phyloP scores from a whole-genome alignment of 2,888 invertebrate species.

The Pheosia gnoma region DNA sequence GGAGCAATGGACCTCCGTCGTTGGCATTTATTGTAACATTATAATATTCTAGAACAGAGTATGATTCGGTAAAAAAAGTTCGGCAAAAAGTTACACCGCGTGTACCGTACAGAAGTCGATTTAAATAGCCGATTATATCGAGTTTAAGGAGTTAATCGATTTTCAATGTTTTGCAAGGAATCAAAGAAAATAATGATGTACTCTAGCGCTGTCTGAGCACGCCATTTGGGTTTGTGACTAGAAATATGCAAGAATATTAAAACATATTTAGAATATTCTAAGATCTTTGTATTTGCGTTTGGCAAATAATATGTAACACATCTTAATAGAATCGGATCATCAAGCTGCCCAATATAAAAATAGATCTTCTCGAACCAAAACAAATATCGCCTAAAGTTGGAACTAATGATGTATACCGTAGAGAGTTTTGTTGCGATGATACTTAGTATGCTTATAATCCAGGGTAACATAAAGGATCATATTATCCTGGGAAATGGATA shows the following conservation, averaged over 20 bases:
- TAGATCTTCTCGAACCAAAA: no score
- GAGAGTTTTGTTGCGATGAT: no score
- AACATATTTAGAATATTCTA: no score
- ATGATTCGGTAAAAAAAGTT: conserved; percentile 26
- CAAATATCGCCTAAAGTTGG: no score
- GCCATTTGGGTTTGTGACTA: neutral
- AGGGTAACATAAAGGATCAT: no score
- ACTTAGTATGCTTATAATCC: no score
- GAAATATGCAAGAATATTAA: neutral
- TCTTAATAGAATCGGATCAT: no score
- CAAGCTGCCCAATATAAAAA: no score
- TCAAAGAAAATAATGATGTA: neutral
- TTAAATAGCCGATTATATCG: conserved; percentile 3
- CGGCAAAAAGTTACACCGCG: neutral
- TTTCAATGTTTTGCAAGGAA: neutral
- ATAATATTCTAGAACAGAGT: conserved; percentile 33
- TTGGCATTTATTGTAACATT: conserved; percentile 36
- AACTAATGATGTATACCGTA: no score
- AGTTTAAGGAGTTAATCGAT: conserved; percentile 3
- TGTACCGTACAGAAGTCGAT: conserved; percentile 3
- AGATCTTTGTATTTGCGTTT: no score
- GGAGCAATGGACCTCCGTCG: conserved; percentile 46
- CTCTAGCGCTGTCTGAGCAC: neutral
- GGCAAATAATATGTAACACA: no score
- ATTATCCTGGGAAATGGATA: no score